Evolutionary conservation across 2,113 vertebrate species (phyloP).

Genomic region (Gobio gobio): DNA sequence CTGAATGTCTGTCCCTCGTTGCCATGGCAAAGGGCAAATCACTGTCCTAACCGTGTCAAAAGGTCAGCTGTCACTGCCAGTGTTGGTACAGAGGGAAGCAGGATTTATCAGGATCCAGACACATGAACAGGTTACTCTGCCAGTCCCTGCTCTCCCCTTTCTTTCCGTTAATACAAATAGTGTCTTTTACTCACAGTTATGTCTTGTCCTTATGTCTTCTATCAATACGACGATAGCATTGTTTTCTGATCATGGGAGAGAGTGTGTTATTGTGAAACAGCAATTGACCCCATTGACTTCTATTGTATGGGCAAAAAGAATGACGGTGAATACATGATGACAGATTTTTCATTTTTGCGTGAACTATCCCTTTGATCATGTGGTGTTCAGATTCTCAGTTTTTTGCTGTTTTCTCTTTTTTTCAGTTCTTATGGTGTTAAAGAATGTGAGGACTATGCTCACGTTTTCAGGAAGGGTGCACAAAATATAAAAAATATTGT

Average conservation of each 20-base stretch:
- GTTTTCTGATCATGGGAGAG: not conserved
- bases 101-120: constrained; percentile 22
- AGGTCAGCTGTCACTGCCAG: constrained; percentile 47
- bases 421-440: not conserved
- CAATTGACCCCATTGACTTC: not conserved
- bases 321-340: too few species aligned
- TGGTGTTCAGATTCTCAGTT: too few species aligned
- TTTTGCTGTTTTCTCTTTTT: not conserved
- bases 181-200: not conserved
- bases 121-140: constrained; percentile 4
- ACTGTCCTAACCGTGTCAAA: constrained; percentile 31
- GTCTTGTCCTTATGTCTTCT: not conserved
- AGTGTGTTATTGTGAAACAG: not conserved
- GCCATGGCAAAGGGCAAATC: constrained; percentile 41
- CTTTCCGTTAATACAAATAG: not conserved
- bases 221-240: not conserved
- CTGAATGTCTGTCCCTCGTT: constrained; percentile 36
- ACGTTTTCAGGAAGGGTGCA: not conserved
- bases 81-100: not conserved
- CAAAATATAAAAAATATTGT: not conserved
- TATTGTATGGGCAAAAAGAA: not conserved
- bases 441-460: not conserved
- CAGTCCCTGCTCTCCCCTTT: not conserved
- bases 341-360: not conserved
- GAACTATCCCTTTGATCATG: not conserved